Conservation (phyloP, 2,888 invertebrate genomes). For the Chymomyza procnemis region DNA sequence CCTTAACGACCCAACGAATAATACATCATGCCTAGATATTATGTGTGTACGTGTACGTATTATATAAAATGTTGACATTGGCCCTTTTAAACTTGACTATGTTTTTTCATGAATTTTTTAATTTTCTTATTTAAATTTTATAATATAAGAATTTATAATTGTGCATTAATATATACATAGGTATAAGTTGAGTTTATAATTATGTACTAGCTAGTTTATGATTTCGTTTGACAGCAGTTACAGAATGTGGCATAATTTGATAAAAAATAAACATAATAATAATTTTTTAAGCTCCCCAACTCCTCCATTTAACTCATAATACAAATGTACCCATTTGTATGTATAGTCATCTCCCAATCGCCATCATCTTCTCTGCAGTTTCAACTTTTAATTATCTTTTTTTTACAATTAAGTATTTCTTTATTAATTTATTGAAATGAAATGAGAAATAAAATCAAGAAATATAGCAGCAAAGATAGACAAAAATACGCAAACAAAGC, state of each 20-base stretch:
- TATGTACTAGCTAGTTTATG: slow-evolving; percentile 10
- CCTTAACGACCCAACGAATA: slow-evolving; percentile 3
- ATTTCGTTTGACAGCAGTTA: neutral
- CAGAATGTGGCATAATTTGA: too few species aligned
- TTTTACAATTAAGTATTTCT: slow-evolving; percentile 57
- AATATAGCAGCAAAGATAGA: slow-evolving; percentile 45
- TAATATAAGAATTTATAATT: slow-evolving; percentile 50
- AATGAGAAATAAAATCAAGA: slow-evolving; percentile 59
- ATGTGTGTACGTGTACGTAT: neutral
- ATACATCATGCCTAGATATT: too few species aligned
- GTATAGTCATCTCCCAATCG: neutral
- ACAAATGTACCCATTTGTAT: neutral
- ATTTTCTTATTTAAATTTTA: slow-evolving; percentile 30
- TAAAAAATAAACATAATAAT: neutral
- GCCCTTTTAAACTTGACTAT: slow-evolving; percentile 10
- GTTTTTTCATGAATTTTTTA: slow-evolving; percentile 37
- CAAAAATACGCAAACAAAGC: slow-evolving; percentile 5
- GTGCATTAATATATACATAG: slow-evolving; percentile 22
- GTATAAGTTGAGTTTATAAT: slow-evolving; percentile 12
- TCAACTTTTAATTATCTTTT: slow-evolving; percentile 54
- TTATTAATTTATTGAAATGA: slow-evolving; percentile 72
- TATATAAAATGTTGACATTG: slow-evolving; percentile 53
- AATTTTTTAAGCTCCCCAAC: too few species aligned
- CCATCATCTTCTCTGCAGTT: slow-evolving; percentile 15
- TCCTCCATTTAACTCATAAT: neutral